Evolutionary conservation across 2,797 vertebrate genomes (phyloP), one percentile per base, ranked within the genome.

Genomic region (Gadopsis marmoratus): DNA sequence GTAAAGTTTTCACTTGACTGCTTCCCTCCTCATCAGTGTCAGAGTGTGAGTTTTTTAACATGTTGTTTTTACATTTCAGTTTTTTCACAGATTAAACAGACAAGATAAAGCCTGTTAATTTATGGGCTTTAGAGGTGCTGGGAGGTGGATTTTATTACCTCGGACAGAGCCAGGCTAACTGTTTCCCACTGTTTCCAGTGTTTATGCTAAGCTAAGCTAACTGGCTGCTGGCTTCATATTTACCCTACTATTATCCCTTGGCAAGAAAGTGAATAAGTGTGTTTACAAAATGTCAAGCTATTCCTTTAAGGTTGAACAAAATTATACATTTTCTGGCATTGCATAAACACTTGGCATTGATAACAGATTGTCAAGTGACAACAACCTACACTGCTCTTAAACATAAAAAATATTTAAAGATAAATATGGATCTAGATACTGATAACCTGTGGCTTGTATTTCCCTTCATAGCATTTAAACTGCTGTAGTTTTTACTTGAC

Each of bases 281-380:
- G n/a, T 51, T 78, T 56, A 4, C 5, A 26, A 47, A 74, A 69
- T 56, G 3, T 63, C 64, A 54, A 72, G 35, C 17, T 47, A 11
- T 37, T 73, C 3, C 19, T 29, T 68, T 41, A 8, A 50, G 3
- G 21, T 51, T 37, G 6, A 17, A 35, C 5, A 55, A 47, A 53
- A 35, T 50, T 50, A 11, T 29, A 21, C 0, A 65, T 55, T 60
- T 66, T 66, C 7, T 41, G 21, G 3, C 14, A 41, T 21, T 75
- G 6, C n/a, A 21, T 17, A 14, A 51, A 23, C 12, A 26, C 21
- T 59, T 48, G 35, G 6, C 26, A 16, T 31, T 19, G 2, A 35
- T 11, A 56, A 19, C 26, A 13, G 63, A 39, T 2, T 21, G 31
- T 55, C 23, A 68, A 65, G 10, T 37, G 16, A n/a, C 14, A 48